These are phyloP conservation scores for Nannobrachium achirus DNA, from an alignment of 2,113 vertebrate genomes.

Conservation along the genomic window DNA sequence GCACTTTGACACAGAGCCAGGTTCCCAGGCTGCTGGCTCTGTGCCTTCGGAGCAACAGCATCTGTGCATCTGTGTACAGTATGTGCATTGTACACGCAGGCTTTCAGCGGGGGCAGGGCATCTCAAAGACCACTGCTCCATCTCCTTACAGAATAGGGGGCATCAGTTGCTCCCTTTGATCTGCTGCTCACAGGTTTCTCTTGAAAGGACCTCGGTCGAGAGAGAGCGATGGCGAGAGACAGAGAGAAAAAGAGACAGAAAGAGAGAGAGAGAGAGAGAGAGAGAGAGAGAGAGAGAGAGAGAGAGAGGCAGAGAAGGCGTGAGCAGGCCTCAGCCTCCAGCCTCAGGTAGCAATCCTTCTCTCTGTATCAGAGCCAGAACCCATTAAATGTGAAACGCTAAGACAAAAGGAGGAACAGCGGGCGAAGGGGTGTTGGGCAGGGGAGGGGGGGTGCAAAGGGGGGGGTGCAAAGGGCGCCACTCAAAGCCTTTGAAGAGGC, in stretches of 20 bases:
- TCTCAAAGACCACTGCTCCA: slow-evolving; percentile 46
- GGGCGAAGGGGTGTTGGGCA: slow-evolving; percentile 16
- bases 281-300: slow-evolving; percentile 40
- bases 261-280: slow-evolving; percentile 54
- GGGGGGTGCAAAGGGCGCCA: slow-evolving; percentile 72
- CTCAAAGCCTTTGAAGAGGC: slow-evolving; percentile 81
- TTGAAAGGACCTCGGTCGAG: slow-evolving; percentile 72
- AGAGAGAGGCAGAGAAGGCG: slow-evolving; percentile 51
- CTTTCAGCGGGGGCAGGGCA: slow-evolving; percentile 1
- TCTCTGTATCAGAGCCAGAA: slow-evolving; percentile 75
- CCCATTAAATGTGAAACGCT: slow-evolving; percentile 83
- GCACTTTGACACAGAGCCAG: no score
- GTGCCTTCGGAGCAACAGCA: no score
- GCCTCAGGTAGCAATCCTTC: slow-evolving; percentile 73
- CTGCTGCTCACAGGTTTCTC: slow-evolving; percentile 73
- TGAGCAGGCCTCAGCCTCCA: slow-evolving; percentile 71
- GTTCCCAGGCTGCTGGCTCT: no score
- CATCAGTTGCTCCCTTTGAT: slow-evolving; percentile 80
- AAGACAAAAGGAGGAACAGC: slow-evolving; percentile 80
- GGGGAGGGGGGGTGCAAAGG: slow-evolving; percentile 43
- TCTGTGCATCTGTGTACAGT: slow-evolving; percentile 22
- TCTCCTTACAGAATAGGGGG: slow-evolving; percentile 71
- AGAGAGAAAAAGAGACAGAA: slow-evolving; percentile 28
- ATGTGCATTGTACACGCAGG: neutral
- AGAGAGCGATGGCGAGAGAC: slow-evolving; percentile 34